Evolutionary conservation across 2,888 invertebrate species (phyloP).

Genomic region (Drosophila barbarae): DNA sequence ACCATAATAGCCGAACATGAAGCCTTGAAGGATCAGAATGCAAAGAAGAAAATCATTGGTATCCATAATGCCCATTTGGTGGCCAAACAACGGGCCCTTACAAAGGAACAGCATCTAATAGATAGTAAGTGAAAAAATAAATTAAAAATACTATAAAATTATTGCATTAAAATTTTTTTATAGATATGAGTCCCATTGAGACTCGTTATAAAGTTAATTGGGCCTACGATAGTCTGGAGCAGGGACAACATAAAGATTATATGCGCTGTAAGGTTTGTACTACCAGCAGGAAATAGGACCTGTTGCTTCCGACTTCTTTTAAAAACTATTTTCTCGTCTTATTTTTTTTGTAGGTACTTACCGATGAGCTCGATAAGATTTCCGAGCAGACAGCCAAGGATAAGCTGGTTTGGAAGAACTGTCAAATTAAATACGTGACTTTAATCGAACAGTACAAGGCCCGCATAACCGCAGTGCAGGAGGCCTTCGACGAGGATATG

Average conservation of each 20-base stretch:
- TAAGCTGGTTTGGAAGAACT: neutral
- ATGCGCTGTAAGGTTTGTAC: constrained; percentile 20
- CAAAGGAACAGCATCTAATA: constrained; percentile 14
- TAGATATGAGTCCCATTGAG: constrained; percentile 51
- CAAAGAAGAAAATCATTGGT: constrained; percentile 6
- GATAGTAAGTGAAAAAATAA: constrained; percentile 36
- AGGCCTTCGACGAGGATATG: constrained; percentile 28
- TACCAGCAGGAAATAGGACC: neutral
- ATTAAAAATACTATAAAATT: no score
- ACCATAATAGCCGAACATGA: constrained; percentile 24
- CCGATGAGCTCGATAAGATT: constrained; percentile 21
- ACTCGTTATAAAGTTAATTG: constrained; percentile 45
- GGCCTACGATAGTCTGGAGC: constrained; percentile 36
- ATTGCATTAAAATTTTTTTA: neutral
- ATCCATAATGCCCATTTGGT: constrained; percentile 8
- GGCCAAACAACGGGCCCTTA: constrained; percentile 15
- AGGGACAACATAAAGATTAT: constrained; percentile 8
- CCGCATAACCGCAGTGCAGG: constrained; percentile 20
- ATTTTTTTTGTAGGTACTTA: neutral
- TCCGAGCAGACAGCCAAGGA: neutral
- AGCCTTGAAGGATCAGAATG: constrained; percentile 3
- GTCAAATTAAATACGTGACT: constrained; percentile 13
- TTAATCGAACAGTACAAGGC: constrained; percentile 21
- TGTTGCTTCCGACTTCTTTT: neutral
- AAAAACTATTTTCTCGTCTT: neutral